Conservation (phyloP, 2,797 vertebrate genomes). For the Benthosema pterotum region DNA sequence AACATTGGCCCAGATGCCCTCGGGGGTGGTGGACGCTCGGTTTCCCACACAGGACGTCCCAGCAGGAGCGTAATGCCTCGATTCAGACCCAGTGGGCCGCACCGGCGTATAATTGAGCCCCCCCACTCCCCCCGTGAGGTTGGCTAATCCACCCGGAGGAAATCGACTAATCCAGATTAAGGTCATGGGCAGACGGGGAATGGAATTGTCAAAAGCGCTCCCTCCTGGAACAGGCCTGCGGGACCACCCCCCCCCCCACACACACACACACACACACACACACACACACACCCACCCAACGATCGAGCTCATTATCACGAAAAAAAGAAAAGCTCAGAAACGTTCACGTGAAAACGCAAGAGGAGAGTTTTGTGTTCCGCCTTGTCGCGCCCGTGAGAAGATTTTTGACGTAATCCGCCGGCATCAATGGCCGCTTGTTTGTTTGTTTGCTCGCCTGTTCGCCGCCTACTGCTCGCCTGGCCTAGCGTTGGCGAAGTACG, state of each 20-base stretch:
- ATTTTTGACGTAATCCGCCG: conserved; percentile 66
- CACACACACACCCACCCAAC: neutral
- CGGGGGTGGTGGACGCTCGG: conserved; percentile 26
- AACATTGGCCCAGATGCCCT: conserved; percentile 45
- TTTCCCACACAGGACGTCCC: conserved; percentile 55
- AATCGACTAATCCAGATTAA: conserved; percentile 81
- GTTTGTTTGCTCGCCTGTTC: no score
- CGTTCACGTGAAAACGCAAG: conserved; percentile 55
- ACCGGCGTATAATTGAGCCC: conserved; percentile 72
- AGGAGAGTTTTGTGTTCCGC: conserved; percentile 44
- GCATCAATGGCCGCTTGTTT: conserved; percentile 44
- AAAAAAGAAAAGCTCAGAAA: conserved; percentile 65
- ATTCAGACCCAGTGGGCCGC: conserved; percentile 70
- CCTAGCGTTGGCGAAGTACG: conserved; percentile 19
- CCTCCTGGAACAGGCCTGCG: conserved; percentile 30
- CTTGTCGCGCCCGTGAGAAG: conserved; percentile 62
- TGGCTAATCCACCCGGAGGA: conserved; percentile 73
- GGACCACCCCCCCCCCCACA: conserved; percentile 1
- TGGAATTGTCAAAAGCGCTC: conserved; percentile 54
- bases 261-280: no score
- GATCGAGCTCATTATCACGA: conserved; percentile 58
- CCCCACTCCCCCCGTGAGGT: no score
- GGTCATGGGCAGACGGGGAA: conserved; percentile 66
- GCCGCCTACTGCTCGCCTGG: conserved; percentile 3
- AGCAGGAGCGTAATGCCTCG: conserved; percentile 45